Base-by-base conservation (phyloP, 1,140 invertebrate genomes). In the Drosophila ambigua region DNA sequence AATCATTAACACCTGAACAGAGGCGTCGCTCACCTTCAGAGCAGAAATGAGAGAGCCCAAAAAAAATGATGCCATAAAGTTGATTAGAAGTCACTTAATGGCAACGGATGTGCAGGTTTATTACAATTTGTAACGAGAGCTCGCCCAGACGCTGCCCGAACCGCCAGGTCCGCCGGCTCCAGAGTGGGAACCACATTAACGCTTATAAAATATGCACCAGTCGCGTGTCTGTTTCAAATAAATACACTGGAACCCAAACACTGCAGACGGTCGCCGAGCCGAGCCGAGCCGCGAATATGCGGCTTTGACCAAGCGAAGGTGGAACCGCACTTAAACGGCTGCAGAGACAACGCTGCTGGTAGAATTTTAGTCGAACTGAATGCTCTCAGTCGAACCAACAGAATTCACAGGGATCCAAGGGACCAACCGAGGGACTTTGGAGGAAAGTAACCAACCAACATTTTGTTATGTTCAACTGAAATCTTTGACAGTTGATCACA, bases 11-110 rank as follows among this genome's bases (percentile, higher is more conserved):
- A 88, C 83, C 83, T 88, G 57, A 53, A 23, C 44, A 46, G 26
- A 26, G 11, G 51, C 13, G n/a, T 13, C 53, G 39, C 54, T 45
- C 24, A 44, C 26, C 66, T 53, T 15, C 11, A 5, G 13, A 9
- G 28, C 23, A 26, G 15, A 23, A 46, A 20, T 13, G 43, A 61
- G 28, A 13, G 55, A 44, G 54, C 23, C 49, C 66, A 45, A 52
- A 69, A 72, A 87, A 82, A 72, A 75, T 72, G 63, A 87, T 87
- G 82, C 81, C 78, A 82, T 87, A 87, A 87, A 85, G 82, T 85
- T 87, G 84, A 85, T 85, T 85, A 85, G 82, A 87, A 85, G 81
- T 87, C 81, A 85, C 81, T 85, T 87, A 87, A 82, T 81, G 74
- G 81, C 81, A 78, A 60, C 81, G 81, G 81, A 85, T 85, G 81